Conservation (phyloP, 1,140 invertebrate species). For the Zophobas morio region DNA sequence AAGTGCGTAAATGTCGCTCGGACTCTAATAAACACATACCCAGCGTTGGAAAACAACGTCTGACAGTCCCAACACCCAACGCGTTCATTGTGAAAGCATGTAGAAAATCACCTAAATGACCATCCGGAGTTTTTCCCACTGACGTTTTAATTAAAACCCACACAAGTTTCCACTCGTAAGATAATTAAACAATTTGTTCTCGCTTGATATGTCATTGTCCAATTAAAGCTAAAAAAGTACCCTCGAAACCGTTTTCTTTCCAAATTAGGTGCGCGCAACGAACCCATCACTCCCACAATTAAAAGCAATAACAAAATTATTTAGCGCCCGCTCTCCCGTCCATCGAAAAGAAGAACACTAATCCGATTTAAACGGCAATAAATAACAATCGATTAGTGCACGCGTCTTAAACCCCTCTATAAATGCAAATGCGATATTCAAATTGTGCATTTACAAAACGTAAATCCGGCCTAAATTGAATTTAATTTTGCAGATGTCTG, state of each 20-base stretch:
- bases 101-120: neutral
- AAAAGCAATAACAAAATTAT: neutral
- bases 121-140: neutral
- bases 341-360: neutral
- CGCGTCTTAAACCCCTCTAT: conserved; percentile 6
- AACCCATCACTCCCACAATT: neutral
- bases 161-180: neutral
- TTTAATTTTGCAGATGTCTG: conserved; percentile 37
- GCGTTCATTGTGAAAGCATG: neutral
- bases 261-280: neutral
- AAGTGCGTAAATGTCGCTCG: no score
- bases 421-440: neutral
- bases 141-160: neutral
- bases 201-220: neutral
- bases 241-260: neutral
- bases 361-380: conserved; percentile 12
- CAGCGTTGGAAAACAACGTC: no score
- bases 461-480: neutral
- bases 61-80: no score
- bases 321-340: neutral
- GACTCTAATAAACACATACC: no score
- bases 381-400: conserved; percentile 2
- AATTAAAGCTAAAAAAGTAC: neutral
- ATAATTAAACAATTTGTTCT: conserved; percentile 1
- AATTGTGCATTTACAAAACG: conserved; percentile 7